phyloP scores from a whole-genome alignment of 2,797 vertebrate genomes.

The Spinus pinus region DNA sequence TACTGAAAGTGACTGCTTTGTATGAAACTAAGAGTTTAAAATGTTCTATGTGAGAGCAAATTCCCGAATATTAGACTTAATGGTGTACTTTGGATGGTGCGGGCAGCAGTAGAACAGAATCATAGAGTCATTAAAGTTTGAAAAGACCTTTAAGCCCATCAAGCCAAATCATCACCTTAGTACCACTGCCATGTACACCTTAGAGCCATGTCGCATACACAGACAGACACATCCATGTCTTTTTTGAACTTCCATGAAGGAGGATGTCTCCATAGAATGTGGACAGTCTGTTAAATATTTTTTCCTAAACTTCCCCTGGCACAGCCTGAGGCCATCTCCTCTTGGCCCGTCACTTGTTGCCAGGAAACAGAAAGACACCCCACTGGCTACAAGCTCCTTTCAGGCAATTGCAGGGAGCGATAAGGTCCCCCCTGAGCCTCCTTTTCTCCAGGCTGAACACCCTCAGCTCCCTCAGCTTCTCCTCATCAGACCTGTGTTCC shows the following conservation, averaged over 20 bases:
- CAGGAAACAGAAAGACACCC: not conserved
- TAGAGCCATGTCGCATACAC: not conserved
- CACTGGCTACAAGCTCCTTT: not conserved
- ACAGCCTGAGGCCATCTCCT: not conserved
- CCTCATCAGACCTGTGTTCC: not conserved
- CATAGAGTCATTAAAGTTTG: not conserved
- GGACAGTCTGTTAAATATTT: not conserved
- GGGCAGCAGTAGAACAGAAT: not conserved
- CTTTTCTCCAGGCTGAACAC: not conserved
- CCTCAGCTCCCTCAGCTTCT: not conserved
- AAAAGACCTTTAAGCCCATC: not conserved
- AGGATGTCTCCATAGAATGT: not conserved
- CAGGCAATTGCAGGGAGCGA: rapidly evolving
- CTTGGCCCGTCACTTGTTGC: not conserved
- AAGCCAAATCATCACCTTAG: not conserved
- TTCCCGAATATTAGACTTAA: not conserved
- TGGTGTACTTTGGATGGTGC: not conserved
- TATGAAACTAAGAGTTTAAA: not conserved
- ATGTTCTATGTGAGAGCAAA: rapidly evolving
- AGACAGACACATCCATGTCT: not conserved
- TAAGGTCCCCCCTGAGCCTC: rapidly evolving
- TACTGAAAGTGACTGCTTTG: not conserved
- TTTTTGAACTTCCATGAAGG: not conserved
- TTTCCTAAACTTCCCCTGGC: not conserved
- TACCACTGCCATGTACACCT: not conserved